Base-by-base conservation (phyloP, 1,140 invertebrate species). In the Drosophila arawakana region DNA sequence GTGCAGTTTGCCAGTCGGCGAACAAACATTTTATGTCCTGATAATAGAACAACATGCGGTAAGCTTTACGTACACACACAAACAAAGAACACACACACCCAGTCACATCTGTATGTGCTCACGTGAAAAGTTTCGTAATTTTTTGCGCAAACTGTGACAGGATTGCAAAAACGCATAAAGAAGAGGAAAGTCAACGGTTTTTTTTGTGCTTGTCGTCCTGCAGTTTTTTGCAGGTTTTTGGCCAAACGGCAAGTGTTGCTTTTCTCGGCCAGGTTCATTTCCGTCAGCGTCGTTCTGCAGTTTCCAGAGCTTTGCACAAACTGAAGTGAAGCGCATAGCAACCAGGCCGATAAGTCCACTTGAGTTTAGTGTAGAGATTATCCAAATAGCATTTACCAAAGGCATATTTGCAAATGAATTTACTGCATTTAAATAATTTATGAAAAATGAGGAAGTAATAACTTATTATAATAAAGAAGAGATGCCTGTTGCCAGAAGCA, bases 31-130 rank as follows among this genome's bases (percentile, higher is more conserved):
- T 75, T 69, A 66, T 72, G 68, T 75, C 54, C 67, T 65, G 73
- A 72, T 75, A 75, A 72, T 75, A 65, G 73, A 43, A 75, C 66
- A 75, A 75, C 73, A 75, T 71, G 73, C 60, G 73, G 73, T 65
- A 50, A 37, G 41, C 52, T 39, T 18, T 37, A 7, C 39, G 37
- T 57, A 18, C 35, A 55, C 46, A 30, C 39, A 73, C 18, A 60
- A 43, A 57, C 50, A 63, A 41, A 13, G 44, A 52, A 30, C 9
- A 41, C 13, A 52, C 8, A 55, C 15, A 37, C 25, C 25, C 9
- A 62, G 8, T 34, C n/a, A 71, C 54, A 30, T 9, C 43, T n/a
- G 35, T 4, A 35, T 57, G 30, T 21, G 34, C n/a, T 39, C 30
- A 41, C 39, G n/a, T 35, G 18, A 37, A 35, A 75, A 49, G 50